These are phyloP conservation scores for Tachyglossus aculeatus DNA, from an alignment of 2,797 vertebrate genomes.

Conservation along the genomic window DNA sequence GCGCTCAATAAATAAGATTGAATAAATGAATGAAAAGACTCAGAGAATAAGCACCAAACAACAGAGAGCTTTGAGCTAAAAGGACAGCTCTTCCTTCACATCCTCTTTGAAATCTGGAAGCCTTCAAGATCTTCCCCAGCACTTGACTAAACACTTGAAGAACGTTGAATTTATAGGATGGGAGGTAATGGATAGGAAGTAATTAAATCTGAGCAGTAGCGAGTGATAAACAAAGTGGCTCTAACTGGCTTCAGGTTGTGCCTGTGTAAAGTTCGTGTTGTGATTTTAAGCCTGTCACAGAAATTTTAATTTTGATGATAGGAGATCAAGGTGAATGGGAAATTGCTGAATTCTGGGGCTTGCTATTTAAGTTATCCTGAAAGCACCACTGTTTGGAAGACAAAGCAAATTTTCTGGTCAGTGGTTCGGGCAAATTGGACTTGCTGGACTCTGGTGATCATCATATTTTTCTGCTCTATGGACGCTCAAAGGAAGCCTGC, in stretches of 20 bases:
- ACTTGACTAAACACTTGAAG: constrained; percentile 25
- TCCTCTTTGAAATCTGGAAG: too few relatives aligned
- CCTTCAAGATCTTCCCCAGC: constrained; percentile 5
- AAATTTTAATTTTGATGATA: constrained; percentile 56
- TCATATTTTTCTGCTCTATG: not conserved
- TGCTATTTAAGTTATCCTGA: constrained; percentile 36
- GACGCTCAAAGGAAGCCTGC: not conserved
- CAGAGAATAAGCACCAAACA: too few relatives aligned
- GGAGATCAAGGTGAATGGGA: constrained; percentile 37
- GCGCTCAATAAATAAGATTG: too few relatives aligned
- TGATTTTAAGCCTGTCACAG: constrained; percentile 40
- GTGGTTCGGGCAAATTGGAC: constrained; percentile 25
- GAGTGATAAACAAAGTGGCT: constrained; percentile 44
- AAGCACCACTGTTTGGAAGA: constrained; percentile 50
- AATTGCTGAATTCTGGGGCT: constrained; percentile 8
- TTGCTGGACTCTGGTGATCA: constrained; percentile 7
- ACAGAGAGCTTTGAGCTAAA: too few relatives aligned
- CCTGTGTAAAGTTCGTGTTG: constrained; percentile 49
- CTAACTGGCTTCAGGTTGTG: constrained; percentile 51
- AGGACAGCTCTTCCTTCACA: too few relatives aligned
- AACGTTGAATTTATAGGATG: constrained; percentile 20
- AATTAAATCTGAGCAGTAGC: constrained; percentile 52
- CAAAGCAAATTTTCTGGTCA: constrained; percentile 37
- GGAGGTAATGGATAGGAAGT: constrained; percentile 52
- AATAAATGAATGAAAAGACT: too few relatives aligned